phyloP scores from a whole-genome alignment of 2,113 vertebrate genomes.

The Xerus inauris region DNA sequence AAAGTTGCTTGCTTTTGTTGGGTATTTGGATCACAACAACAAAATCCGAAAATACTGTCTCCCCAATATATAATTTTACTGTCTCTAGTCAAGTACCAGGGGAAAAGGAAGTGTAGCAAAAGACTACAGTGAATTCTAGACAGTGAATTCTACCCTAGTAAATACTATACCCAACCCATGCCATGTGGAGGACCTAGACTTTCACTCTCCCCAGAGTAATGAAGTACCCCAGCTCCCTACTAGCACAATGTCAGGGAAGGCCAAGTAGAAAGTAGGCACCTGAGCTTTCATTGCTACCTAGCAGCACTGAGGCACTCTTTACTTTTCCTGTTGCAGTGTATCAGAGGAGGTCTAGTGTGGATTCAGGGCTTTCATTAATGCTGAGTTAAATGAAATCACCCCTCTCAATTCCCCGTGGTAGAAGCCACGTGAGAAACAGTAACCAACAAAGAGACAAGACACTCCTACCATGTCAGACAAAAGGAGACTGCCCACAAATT shows the following conservation, averaged over 20 bases:
- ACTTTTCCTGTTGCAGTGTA: fast-evolving
- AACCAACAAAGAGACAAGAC: not conserved
- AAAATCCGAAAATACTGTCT: too few species aligned
- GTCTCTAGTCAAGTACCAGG: not conserved
- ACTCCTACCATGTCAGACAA: not conserved
- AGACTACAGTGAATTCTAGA: not conserved
- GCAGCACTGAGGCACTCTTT: not conserved
- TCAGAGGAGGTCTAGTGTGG: not conserved
- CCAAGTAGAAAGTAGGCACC: not conserved
- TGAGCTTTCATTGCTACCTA: not conserved
- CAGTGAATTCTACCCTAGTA: not conserved
- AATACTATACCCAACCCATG: not conserved
- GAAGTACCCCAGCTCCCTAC: not conserved
- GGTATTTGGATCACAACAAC: too few species aligned
- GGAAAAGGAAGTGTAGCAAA: not conserved
- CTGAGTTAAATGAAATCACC: not conserved
- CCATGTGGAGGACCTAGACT: not conserved
- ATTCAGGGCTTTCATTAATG: not conserved
- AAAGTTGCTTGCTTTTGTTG: too few species aligned
- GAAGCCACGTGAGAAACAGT: not conserved
- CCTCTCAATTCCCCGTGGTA: not conserved
- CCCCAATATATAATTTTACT: not conserved
- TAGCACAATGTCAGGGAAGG: not conserved
- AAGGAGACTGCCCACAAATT: not conserved
- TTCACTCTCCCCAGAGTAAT: not conserved